Conservation (phyloP, 2,888 invertebrate genomes). For the Zele albiditarsus region DNA sequence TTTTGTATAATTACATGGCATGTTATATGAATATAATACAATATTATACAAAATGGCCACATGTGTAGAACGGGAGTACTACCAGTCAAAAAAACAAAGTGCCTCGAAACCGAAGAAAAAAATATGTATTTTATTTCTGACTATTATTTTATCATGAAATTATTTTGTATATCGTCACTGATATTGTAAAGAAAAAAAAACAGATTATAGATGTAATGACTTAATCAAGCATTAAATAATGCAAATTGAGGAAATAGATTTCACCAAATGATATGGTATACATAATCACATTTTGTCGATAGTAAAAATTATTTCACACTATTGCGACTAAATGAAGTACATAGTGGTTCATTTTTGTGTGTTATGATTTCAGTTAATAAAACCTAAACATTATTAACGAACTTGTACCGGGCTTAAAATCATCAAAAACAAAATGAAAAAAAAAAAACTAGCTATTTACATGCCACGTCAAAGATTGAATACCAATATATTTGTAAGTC, state of each 20-base stretch:
- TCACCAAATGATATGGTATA: conserved; percentile 1
- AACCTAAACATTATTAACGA: not conserved
- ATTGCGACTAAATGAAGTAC: not conserved
- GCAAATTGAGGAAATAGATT: not conserved
- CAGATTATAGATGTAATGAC: not conserved
- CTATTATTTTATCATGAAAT: not conserved
- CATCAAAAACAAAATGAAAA: not conserved
- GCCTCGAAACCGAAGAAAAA: not conserved
- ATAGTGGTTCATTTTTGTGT: not conserved
- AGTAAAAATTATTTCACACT: not conserved
- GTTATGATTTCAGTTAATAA: not conserved
- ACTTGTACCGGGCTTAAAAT: conserved; percentile 7
- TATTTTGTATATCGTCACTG: not conserved
- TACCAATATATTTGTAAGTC: not conserved
- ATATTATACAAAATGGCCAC: conserved; percentile 56
- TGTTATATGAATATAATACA: conserved; percentile 56
- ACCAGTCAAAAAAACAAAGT: not conserved
- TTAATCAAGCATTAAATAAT: not conserved
- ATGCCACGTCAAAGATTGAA: conserved; percentile 17
- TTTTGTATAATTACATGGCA: conserved; percentile 52
- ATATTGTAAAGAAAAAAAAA: not conserved
- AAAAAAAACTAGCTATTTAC: conserved; percentile 9
- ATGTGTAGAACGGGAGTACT: conserved; percentile 28
- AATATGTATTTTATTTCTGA: conserved; percentile 19
- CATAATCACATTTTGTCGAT: not conserved